phyloP scores from a whole-genome alignment of 2,113 vertebrate genomes.

The Tachuris rubrigastra region DNA sequence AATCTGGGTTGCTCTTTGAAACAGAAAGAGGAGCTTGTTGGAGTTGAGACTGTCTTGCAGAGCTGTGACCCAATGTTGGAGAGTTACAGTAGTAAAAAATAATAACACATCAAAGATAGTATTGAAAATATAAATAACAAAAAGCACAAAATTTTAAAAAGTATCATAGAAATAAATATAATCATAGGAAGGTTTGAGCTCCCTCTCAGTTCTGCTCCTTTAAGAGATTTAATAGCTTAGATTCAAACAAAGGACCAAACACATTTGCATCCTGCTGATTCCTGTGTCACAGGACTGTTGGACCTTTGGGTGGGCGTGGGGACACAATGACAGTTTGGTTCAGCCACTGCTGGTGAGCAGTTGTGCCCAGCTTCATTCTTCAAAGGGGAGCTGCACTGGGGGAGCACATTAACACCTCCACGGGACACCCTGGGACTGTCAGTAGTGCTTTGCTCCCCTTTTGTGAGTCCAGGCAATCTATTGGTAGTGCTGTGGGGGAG shows the following conservation, averaged over 20 bases:
- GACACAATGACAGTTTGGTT: neutral
- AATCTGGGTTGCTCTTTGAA: neutral
- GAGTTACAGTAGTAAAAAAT: neutral
- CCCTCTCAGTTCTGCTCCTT: neutral
- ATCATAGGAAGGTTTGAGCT: neutral
- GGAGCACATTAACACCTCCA: neutral
- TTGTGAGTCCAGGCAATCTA: neutral
- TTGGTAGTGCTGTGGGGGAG: neutral
- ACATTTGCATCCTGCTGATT: neutral
- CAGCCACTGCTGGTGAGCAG: neutral
- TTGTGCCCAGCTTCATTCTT: neutral
- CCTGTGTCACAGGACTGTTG: neutral
- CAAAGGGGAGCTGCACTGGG: neutral
- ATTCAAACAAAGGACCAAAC: neutral
- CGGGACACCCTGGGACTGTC: neutral
- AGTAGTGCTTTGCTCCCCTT: neutral
- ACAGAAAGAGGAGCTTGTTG: neutral
- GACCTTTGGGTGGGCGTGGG: neutral
- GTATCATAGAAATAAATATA: neutral
- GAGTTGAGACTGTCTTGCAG: neutral
- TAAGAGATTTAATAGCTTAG: neutral
- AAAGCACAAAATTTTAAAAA: neutral
- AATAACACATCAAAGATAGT: neutral
- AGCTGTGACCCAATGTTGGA: neutral
- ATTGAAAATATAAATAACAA: neutral